Evolutionary conservation across 2,797 vertebrate genomes (phyloP).

Genomic region (Anabas testudineus): DNA sequence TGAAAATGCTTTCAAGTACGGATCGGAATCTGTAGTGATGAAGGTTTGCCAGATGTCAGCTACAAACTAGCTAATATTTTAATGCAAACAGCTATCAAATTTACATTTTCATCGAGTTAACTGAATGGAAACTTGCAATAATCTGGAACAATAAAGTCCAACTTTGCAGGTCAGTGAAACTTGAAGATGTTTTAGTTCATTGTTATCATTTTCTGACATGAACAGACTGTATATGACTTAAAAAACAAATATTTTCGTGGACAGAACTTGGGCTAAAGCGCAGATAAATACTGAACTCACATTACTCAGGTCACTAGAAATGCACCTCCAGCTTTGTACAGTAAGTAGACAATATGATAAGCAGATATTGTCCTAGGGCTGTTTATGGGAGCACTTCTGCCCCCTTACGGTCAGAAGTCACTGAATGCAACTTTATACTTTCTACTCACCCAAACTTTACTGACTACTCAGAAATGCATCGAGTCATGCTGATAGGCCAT

Average conservation of each 20-base stretch:
- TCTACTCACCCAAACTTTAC: not conserved
- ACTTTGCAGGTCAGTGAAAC: not conserved
- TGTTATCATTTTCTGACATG: slow-evolving; percentile 15
- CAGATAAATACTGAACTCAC: not conserved
- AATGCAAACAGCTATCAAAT: not conserved
- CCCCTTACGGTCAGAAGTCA: not conserved
- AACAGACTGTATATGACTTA: not conserved
- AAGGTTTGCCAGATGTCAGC: not conserved
- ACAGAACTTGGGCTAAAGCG: slow-evolving; percentile 1
- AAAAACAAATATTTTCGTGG: not conserved
- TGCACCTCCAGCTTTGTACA: not conserved
- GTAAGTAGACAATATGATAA: not conserved
- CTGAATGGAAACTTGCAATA: not conserved
- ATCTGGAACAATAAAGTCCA: not conserved
- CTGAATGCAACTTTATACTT: not conserved
- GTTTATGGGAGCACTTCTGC: not conserved
- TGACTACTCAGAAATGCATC: not conserved
- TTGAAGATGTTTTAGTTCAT: slow-evolving; percentile 2
- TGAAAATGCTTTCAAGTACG: slow-evolving; percentile 28
- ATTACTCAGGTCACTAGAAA: not conserved
- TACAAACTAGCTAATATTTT: not conserved
- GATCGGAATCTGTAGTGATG: slow-evolving; percentile 11
- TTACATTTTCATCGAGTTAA: slow-evolving; percentile 3
- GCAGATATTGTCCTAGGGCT: not conserved
- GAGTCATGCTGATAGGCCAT: not conserved